Base-by-base conservation (phyloP, 2,113 vertebrate genomes). In the Notarius quadriscutis region DNA sequence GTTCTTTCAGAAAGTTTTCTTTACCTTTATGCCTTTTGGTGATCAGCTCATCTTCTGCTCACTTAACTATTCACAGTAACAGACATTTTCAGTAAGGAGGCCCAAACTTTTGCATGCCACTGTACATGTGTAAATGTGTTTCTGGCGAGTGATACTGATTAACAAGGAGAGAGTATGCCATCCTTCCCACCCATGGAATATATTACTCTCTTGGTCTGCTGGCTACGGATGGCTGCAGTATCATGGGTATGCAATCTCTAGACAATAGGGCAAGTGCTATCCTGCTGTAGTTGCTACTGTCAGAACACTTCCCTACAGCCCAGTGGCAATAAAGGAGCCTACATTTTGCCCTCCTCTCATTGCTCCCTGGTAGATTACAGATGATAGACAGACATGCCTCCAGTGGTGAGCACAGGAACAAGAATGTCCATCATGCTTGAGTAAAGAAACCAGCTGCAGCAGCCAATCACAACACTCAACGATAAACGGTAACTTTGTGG, bases 381-480 rank as follows among this genome's bases (percentile, higher is more conserved):
- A 77, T n/a, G 60, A 86, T 51, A 22, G 34, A 65, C 62, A 27
- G n/a, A 80, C 15, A 57, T 8, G 1, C 10, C 67, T 18, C 7
- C 17, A 41, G 4, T 30, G 14, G 63, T 15, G 67, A 69, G 72
- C 58, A 30, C n/a, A 79, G 15, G 4, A 67, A 53, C 48, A 86
- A 85, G 17, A 81, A 83, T 25, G n/a, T 41, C 80, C n/a, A 69
- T 88, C 51, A 58, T 22, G 5, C 55, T 27, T 30, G 22, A 80
- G 34, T 69, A 83, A 78, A 25, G 27, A 57, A 77, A 34, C 4
- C 22, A n/a, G 20, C 20, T 3, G 27, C 4, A 51, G 8, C 65
- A 87, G 25, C 80, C 67, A 75, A 87, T 75, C 86, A 62, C 67
- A 82, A 34, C 7, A 22, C 55, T 74, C 51, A 48, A 41, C 5